A percentile compares a stretch with the other conserved stretches of the same genome.
Conservation (phyloP, 30 jellyfish, hydroid and myxozoan genomes). For the Aurelia aurita complex sp. Pacific region DNA sequence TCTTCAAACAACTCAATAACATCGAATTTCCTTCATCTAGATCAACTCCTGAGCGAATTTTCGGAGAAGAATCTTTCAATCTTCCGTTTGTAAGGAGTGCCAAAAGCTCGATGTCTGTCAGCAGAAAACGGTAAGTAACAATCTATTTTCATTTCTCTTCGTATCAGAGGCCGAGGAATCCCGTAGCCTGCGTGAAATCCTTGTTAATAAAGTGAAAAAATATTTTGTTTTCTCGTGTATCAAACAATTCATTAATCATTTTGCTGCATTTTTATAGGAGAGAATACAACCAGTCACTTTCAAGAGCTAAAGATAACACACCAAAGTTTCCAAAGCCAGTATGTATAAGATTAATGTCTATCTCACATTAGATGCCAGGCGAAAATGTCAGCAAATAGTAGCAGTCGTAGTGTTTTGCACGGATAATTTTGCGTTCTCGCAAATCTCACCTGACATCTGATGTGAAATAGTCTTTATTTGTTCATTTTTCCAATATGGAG, state of each 20-base stretch:
- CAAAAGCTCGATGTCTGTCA: background rate
- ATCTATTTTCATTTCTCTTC: background rate
- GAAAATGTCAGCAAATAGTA: too few species aligned
- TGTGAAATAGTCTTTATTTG: too few species aligned
- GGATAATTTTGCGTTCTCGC: too few species aligned
- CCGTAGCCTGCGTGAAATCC: too few species aligned
- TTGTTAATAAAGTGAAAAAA: too few species aligned
- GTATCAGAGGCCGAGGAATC: background rate
- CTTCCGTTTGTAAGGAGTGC: constrained; percentile 60
- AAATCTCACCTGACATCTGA: too few species aligned
- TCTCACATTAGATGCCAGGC: too few species aligned
- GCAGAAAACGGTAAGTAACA: constrained; percentile 18
- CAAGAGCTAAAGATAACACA: background rate
- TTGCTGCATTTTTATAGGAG: background rate
- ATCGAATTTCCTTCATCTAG: background rate
- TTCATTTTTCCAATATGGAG: too few species aligned
- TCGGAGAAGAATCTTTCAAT: constrained; percentile 14
- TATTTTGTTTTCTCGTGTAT: too few species aligned
- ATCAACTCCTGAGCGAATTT: constrained; percentile 2
- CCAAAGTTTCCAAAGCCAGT: background rate
- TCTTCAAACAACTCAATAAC: background rate
- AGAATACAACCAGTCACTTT: background rate
- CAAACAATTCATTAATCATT: too few species aligned
- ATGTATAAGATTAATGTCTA: too few species aligned
- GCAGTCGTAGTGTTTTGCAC: too few species aligned